Evolutionary conservation across 2,888 invertebrate species (phyloP).

Genomic region (Zaprionus obscuricornis): DNA sequence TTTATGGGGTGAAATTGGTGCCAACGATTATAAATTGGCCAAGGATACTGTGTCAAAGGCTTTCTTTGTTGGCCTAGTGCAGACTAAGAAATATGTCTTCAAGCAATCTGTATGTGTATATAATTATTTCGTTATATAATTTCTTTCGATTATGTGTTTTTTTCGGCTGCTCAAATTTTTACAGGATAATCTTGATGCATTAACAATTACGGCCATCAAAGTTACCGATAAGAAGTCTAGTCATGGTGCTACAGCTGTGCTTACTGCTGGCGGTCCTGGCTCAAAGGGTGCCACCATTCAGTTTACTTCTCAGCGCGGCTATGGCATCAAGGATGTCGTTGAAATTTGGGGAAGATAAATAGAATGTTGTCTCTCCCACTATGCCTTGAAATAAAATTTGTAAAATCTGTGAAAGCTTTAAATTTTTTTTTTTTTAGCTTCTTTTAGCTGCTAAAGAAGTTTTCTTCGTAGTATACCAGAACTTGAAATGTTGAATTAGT

Average conservation of each 20-base stretch:
- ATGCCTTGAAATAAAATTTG: too few species aligned
- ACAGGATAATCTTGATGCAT: conserved; percentile 55
- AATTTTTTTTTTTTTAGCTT: too few species aligned
- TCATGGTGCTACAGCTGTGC: conserved; percentile 81
- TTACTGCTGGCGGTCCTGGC: conserved; percentile 84
- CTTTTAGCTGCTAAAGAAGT: too few species aligned
- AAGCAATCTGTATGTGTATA: conserved; percentile 63
- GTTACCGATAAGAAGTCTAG: conserved; percentile 61
- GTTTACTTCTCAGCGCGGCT: conserved; percentile 83
- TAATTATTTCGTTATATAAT: neutral
- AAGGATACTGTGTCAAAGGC: conserved; percentile 66
- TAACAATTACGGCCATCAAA: conserved; percentile 66
- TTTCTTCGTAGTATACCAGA: too few species aligned
- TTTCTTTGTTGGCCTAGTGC: conserved; percentile 61
- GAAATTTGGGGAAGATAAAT: conserved; percentile 66
- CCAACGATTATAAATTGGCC: conserved; percentile 64
- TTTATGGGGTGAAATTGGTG: conserved; percentile 66
- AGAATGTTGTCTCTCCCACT: neutral
- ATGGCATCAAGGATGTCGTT: conserved; percentile 80
- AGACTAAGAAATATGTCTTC: conserved; percentile 63
- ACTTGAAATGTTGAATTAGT: too few species aligned
- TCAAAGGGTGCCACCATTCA: conserved; percentile 80
- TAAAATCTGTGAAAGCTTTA: too few species aligned
- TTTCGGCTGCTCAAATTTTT: neutral
- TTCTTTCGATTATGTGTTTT: neutral